Conservation (phyloP, 1,140 invertebrate genomes). For the Lepidotrigona ventralis region DNA sequence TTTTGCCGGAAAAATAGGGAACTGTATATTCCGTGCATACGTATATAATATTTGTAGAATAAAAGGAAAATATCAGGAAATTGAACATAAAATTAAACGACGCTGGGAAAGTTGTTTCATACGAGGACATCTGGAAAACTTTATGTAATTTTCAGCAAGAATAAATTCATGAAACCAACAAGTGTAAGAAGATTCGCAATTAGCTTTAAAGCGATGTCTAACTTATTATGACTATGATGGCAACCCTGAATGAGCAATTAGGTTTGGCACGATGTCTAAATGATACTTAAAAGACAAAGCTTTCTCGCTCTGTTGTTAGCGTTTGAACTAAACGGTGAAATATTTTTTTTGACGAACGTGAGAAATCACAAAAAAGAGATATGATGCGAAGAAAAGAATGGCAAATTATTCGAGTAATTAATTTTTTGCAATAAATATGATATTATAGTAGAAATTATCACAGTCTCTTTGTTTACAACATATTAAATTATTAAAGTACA, state of each 20-base stretch:
- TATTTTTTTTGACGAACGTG: neutral
- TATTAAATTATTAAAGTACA: too few relatives aligned
- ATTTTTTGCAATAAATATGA: too few relatives aligned
- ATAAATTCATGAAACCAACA: neutral
- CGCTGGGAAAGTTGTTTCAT: neutral
- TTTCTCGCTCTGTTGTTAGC: neutral
- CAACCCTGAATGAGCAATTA: neutral
- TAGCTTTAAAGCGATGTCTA: neutral
- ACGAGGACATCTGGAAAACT: neutral
- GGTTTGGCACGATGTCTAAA: neutral
- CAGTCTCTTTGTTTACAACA: too few relatives aligned
- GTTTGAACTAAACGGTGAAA: neutral
- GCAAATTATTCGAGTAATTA: neutral
- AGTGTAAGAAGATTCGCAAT: neutral
- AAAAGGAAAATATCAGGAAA: neutral
- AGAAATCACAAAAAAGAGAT: neutral
- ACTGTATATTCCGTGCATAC: too few relatives aligned
- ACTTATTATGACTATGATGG: neutral
- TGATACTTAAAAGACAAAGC: neutral
- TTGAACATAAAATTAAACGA: neutral
- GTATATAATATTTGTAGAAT: neutral
- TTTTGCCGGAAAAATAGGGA: too few relatives aligned
- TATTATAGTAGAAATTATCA: too few relatives aligned
- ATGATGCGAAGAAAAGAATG: neutral
- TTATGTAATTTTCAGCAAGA: neutral